These are phyloP conservation scores for Poeciliopsis retropinna DNA, from an alignment of 2,113 vertebrate species.

Conservation along the genomic window DNA sequence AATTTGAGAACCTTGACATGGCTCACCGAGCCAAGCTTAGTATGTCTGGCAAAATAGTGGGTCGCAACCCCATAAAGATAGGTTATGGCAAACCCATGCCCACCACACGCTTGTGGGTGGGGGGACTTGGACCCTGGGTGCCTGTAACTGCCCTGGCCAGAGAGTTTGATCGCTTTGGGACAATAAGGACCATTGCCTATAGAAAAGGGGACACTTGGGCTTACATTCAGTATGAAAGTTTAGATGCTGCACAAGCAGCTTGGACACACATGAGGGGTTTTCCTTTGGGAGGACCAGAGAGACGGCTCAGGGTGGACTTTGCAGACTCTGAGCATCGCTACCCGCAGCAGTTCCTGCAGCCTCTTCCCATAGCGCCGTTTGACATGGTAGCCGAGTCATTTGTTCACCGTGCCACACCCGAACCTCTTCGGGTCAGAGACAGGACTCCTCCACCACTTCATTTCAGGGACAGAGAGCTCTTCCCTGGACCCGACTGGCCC, in stretches of 20 bases:
- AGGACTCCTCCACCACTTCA: conserved; percentile 93
- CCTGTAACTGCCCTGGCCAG: conserved; percentile 91
- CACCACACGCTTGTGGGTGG: conserved; percentile 96
- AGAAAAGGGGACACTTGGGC: conserved; percentile 97
- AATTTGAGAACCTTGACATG: conserved; percentile 98
- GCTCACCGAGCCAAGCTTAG: conserved; percentile 94
- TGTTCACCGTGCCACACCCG: conserved; percentile 90
- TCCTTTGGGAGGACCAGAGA: conserved; percentile 90
- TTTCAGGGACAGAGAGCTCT: conserved; percentile 93
- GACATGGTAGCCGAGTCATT: conserved; percentile 95
- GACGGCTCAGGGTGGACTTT: conserved; percentile 95
- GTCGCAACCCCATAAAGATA: conserved; percentile 93
- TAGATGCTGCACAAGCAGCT: conserved; percentile 96
- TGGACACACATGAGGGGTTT: conserved; percentile 97
- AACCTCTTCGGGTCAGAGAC: conserved; percentile 90
- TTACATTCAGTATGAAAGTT: conserved; percentile 97
- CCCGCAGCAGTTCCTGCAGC: conserved; percentile 91
- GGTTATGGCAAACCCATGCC: conserved; percentile 98
- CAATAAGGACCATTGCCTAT: conserved; percentile 97
- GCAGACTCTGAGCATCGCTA: conserved; percentile 95
- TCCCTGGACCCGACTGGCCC: conserved; percentile 90
- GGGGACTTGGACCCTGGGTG: conserved; percentile 95
- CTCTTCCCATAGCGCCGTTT: conserved; percentile 91
- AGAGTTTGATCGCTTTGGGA: conserved; percentile 98
- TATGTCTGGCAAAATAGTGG: conserved; percentile 96